These are phyloP conservation scores for Aporophyla lueneburgensis DNA, from an alignment of 2,888 invertebrate species.

Conservation along the genomic window DNA sequence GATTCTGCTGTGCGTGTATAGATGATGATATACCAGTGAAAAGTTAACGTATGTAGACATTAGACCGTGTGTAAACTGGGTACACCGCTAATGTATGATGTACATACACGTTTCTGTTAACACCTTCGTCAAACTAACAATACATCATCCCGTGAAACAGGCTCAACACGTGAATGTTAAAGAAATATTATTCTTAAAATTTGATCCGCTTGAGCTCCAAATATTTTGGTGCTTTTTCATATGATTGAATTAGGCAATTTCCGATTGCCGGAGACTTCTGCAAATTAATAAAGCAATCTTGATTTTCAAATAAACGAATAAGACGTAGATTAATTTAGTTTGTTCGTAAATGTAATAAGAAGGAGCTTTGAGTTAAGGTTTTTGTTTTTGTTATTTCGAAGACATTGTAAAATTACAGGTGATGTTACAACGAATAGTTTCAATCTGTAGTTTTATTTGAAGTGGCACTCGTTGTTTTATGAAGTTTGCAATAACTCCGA, in stretches of 20 bases:
- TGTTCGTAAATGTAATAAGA: constrained; percentile 26
- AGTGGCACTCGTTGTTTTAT: neutral
- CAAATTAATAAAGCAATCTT: constrained; percentile 47
- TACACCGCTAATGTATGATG: constrained; percentile 57
- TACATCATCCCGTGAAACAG: constrained; percentile 44
- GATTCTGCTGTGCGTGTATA: constrained; percentile 11
- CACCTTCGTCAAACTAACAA: constrained; percentile 56
- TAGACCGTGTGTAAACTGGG: constrained; percentile 53
- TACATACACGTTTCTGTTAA: constrained; percentile 34
- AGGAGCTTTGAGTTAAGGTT: constrained; percentile 5
- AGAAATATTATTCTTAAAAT: constrained; percentile 20
- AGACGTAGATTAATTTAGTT: constrained; percentile 27
- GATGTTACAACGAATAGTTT: neutral
- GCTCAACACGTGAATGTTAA: neutral
- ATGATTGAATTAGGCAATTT: constrained; percentile 20
- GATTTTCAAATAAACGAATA: constrained; percentile 45
- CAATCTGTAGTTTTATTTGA: neutral
- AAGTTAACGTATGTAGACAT: constrained; percentile 55
- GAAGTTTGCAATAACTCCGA: neutral
- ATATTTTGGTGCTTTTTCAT: constrained; percentile 2
- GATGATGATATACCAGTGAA: constrained; percentile 30
- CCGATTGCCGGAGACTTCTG: constrained; percentile 26
- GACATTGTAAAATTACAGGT: constrained; percentile 15
- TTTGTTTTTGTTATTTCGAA: constrained; percentile 29
- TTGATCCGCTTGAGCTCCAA: constrained; percentile 1